Percentiles rank a stretch among this genome's conserved stretches.
Conservation (phyloP, 2,113 vertebrate species). For the Dinomys branickii region DNA sequence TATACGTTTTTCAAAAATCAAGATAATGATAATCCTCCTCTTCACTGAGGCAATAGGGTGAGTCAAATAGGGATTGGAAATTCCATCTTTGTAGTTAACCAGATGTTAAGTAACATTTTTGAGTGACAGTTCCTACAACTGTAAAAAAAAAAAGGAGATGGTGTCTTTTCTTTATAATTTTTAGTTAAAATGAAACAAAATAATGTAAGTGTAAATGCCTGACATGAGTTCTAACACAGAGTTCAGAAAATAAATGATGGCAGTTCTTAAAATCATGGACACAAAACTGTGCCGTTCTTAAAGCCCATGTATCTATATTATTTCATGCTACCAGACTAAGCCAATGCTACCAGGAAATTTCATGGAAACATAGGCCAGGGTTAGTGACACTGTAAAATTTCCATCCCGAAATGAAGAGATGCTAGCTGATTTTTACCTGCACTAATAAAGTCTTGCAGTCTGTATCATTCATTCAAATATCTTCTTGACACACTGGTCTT, state of each 20-base stretch:
- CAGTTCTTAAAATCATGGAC: conserved; percentile 48
- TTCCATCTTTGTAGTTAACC: background rate
- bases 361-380: conserved; percentile 47
- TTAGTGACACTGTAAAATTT: conserved; percentile 59
- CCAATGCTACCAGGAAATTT: conserved; percentile 51
- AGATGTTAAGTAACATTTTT: background rate
- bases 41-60: background rate
- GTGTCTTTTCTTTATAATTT: background rate
- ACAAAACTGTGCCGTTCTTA: conserved; percentile 45
- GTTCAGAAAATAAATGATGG: conserved; percentile 61
- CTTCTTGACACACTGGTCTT: conserved; percentile 54
- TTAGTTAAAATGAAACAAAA: conserved; percentile 39
- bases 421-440: conserved; percentile 31
- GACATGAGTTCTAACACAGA: background rate
- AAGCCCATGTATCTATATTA: conserved; percentile 51
- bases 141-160: conserved; percentile 9
- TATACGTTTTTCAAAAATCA: conserved; percentile 48
- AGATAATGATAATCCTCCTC: background rate
- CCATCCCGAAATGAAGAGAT: conserved; percentile 44
- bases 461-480: conserved; percentile 63
- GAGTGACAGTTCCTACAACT: background rate
- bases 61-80: background rate
- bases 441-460: conserved; percentile 48
- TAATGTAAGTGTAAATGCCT: conserved; percentile 16
- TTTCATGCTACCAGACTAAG: conserved; percentile 43